Conservation (phyloP, 2,888 invertebrate species). For the Dasypogon diadema region DNA sequence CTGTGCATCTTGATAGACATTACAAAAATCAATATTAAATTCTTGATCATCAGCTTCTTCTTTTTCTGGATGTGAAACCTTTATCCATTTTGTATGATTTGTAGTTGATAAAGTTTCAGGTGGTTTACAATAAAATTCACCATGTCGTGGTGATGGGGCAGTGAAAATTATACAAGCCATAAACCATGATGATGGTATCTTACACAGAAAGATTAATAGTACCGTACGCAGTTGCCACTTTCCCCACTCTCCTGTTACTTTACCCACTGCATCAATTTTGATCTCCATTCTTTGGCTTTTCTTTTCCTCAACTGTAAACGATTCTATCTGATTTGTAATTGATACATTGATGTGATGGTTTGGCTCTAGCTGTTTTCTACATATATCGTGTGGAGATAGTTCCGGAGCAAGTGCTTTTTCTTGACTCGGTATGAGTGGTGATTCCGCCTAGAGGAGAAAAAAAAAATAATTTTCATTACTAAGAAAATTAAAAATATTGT, state of each 20-base stretch:
- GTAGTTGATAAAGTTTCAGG: conserved; percentile 62
- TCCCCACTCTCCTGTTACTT: conserved; percentile 68
- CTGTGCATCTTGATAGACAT: conserved; percentile 67
- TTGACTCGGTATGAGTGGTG: conserved; percentile 54
- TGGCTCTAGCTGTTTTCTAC: conserved; percentile 18
- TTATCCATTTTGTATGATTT: conserved; percentile 67
- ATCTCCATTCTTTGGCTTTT: neutral
- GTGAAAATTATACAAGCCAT: conserved; percentile 71
- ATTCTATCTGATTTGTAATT: conserved; percentile 28
- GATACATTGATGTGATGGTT: conserved; percentile 48
- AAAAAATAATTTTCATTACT: no score
- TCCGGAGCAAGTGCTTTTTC: conserved; percentile 29
- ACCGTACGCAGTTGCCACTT: conserved; percentile 69
- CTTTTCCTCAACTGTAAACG: conserved; percentile 40
- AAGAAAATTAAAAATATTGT: no score
- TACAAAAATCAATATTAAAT: conserved; percentile 68
- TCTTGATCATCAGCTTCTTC: conserved; percentile 67
- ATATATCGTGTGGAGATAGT: neutral
- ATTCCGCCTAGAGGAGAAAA: no score
- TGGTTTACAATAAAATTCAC: conserved; percentile 69
- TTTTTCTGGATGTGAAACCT: conserved; percentile 67
- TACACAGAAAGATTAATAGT: conserved; percentile 68
- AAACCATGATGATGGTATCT: conserved; percentile 70
- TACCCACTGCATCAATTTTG: conserved; percentile 66
- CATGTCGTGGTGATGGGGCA: conserved; percentile 68